phyloP scores from a whole-genome alignment of 2,113 vertebrate species.

The Nerophis lumbriciformis region DNA sequence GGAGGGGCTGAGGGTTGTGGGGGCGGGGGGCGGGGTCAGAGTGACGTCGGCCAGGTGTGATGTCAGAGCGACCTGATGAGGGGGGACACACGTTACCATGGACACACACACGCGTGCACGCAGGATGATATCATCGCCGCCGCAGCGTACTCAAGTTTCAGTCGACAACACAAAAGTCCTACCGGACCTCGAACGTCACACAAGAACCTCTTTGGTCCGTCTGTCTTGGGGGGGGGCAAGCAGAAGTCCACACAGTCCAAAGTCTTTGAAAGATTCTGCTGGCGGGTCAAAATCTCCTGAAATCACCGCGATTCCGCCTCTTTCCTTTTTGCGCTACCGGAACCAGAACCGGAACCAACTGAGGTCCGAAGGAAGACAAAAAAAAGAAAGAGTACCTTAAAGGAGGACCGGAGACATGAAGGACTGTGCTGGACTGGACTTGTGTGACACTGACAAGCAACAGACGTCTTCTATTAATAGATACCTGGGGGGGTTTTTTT shows the following conservation, averaged over 20 bases:
- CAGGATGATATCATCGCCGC: conserved; percentile 39
- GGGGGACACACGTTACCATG: conserved; percentile 11
- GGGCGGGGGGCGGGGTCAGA: conserved; percentile 7
- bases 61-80: conserved; percentile 34
- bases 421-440: background rate
- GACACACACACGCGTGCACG: conserved; percentile 33
- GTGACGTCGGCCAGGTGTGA: conserved; percentile 46
- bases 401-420: conserved; percentile 24
- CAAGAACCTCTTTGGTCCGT: too few species aligned
- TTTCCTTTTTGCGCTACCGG: too few species aligned
- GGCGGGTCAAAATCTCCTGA: too few species aligned
- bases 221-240: conserved; percentile 52
- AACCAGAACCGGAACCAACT: too few species aligned
- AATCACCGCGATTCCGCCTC: too few species aligned
- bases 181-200: too few species aligned
- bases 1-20: conserved; percentile 8
- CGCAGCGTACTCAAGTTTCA: background rate
- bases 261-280: too few species aligned
- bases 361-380: conserved; percentile 11
- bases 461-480: conserved; percentile 2
- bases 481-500: background rate
- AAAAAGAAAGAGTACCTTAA: too few species aligned
- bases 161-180: background rate
- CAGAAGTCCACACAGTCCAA: background rate
- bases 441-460: conserved; percentile 1